Evolutionary conservation across 2,888 invertebrate genomes (phyloP).

Genomic region (Pristionchus fissidentatus): DNA sequence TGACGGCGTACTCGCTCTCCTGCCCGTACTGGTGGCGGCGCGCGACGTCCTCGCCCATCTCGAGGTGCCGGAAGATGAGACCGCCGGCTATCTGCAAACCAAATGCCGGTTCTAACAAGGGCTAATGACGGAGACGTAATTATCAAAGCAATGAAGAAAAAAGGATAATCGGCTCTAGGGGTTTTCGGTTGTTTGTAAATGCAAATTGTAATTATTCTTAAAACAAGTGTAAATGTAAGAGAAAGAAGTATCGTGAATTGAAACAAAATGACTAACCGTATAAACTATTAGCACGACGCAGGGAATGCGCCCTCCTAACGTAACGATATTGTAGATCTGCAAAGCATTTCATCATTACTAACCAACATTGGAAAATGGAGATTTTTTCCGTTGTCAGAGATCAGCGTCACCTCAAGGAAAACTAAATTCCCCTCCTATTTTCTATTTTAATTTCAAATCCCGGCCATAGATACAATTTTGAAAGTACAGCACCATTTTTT

Average conservation of each 20-base stretch:
- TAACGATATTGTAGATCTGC: constrained; percentile 44
- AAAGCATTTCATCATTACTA: neutral
- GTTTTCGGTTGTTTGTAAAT: neutral
- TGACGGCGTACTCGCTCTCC: constrained; percentile 46
- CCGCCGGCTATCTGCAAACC: constrained; percentile 13
- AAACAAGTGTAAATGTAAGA: neutral
- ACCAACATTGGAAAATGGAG: neutral
- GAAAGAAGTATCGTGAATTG: neutral
- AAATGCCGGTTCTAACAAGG: neutral
- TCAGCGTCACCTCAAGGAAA: too few relatives aligned
- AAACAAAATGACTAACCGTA: neutral
- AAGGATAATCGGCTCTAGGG: neutral
- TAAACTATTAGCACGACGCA: constrained; percentile 40
- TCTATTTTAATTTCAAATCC: too few relatives aligned
- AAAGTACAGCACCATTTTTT: too few relatives aligned
- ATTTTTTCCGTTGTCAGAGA: too few relatives aligned
- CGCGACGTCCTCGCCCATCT: constrained; percentile 21
- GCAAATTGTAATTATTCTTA: neutral
- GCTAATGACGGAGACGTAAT: neutral
- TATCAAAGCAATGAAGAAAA: neutral
- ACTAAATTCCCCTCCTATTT: too few relatives aligned
- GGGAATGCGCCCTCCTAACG: constrained; percentile 42
- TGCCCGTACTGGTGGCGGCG: constrained; percentile 18
- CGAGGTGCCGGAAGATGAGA: constrained; percentile 40
- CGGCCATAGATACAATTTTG: too few relatives aligned